Percentiles rank a stretch among this genome's conserved stretches.
These are phyloP conservation scores for Orthochromis indermauri DNA, from an alignment of 2,113 vertebrate species.

Conservation along the genomic window DNA sequence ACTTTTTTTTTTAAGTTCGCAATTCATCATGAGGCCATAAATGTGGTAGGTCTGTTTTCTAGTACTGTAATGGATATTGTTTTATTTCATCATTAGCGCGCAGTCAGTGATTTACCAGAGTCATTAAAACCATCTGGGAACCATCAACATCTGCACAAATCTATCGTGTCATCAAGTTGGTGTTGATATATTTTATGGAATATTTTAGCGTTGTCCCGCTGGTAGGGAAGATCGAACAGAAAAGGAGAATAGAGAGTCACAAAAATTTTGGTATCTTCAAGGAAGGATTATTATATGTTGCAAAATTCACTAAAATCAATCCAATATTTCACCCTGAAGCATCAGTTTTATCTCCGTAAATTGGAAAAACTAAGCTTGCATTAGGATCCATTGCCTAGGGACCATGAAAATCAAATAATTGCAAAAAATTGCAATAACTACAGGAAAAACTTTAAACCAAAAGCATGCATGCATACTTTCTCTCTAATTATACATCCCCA, in stretches of 20 bases:
- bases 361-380: background rate
- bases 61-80: background rate
- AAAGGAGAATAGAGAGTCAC: background rate
- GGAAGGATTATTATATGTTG: background rate
- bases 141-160: background rate
- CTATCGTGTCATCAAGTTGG: background rate
- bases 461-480: background rate
- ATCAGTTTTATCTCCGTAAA: background rate
- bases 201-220: background rate
- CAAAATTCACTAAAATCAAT: background rate
- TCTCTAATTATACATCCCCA: conserved; percentile 19
- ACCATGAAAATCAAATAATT: background rate
- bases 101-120: background rate
- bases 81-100: accelerated
- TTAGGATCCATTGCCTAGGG: background rate
- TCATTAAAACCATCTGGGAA: background rate
- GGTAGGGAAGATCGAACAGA: background rate
- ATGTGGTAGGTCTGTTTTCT: background rate
- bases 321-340: background rate
- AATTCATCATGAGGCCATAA: background rate
- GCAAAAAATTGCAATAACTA: background rate
- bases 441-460: background rate
- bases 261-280: background rate
- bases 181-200: background rate
- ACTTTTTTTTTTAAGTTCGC: background rate